Conservation (phyloP, 2,113 vertebrate species). For the Agapornis roseicollis region DNA sequence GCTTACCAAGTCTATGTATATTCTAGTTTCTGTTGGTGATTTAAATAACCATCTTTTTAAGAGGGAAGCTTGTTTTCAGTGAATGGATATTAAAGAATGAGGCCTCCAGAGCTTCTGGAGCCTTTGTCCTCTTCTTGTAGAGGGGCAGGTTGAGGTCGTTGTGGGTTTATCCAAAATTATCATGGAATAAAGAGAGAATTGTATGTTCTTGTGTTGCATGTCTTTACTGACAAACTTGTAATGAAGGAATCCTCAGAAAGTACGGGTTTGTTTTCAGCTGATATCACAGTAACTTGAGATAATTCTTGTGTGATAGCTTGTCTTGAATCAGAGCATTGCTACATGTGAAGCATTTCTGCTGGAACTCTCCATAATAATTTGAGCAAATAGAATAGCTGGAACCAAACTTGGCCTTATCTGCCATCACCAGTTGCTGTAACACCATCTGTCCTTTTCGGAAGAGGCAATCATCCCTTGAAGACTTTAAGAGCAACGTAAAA, state of each 20-base stretch:
- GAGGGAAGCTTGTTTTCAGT: background rate
- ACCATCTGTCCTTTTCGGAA: background rate
- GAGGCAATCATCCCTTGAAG: background rate
- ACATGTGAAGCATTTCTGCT: background rate
- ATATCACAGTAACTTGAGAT: background rate
- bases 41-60: background rate
- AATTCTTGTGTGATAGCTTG: background rate
- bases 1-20: background rate
- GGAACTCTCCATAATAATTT: background rate
- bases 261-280: background rate
- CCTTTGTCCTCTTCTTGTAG: background rate
- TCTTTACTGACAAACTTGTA: background rate
- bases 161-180: background rate
- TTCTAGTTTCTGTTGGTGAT: background rate
- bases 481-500: background rate
- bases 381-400: background rate
- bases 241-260: background rate
- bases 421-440: background rate
- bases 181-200: background rate
- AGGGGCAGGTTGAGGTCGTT: background rate
- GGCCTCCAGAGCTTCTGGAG: background rate
- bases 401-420: background rate
- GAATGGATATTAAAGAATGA: background rate
- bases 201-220: background rate
- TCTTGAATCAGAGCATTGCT: background rate